Evolutionary conservation across 1,140 invertebrate species (phyloP), one percentile per base, ranked within the genome.

Genomic region (Procambarus clarkii): DNA sequence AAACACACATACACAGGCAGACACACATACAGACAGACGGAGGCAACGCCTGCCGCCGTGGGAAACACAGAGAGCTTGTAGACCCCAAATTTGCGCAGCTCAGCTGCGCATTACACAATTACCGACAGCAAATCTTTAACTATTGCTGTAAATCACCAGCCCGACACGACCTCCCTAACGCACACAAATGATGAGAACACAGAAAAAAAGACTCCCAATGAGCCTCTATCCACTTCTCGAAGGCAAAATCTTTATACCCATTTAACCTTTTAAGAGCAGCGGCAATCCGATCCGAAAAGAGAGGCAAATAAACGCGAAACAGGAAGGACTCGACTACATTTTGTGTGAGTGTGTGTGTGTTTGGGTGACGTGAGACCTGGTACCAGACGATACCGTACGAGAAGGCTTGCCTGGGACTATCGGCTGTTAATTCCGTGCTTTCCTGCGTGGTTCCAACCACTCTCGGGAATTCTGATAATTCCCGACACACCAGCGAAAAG

Each of bases 121-220:
- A 82, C 80, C 50, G 24, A 34, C 24, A 82, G 80, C 50, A 82
- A 82, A 82, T 82, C 80, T 82, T 82, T 82, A 82, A 82, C 80
- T 46, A 82, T 82, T 60, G 46, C 80, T 82, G 80, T 82, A 82
- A 82, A 82, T 82, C 80, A 50, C 80, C 15, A 24, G 24, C 80
- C 50, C 80, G 24, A 82, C 80, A n/a, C 80, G 50, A 58, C 80
- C 50, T 82, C 13, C 48, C 48, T 13, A 13, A 34, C 8, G 45
- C 9, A 18, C 78, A 44, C 77, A 54, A 11, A 54, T 5, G 11
- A 11, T 8, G 50, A 54, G 2, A 54, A 11, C 5, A 54, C 9
- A 50, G 79, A 24, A 81, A 24, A 81, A 15, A 82, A 34, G 21
- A 82, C 58, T 82, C 13, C 24, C 46, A 34, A 44, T 58, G 7